Percentiles rank a stretch among this genome's conserved stretches.
Evolutionary conservation across 2,797 vertebrate genomes (phyloP).

Genomic region (Anguilla obscura): DNA sequence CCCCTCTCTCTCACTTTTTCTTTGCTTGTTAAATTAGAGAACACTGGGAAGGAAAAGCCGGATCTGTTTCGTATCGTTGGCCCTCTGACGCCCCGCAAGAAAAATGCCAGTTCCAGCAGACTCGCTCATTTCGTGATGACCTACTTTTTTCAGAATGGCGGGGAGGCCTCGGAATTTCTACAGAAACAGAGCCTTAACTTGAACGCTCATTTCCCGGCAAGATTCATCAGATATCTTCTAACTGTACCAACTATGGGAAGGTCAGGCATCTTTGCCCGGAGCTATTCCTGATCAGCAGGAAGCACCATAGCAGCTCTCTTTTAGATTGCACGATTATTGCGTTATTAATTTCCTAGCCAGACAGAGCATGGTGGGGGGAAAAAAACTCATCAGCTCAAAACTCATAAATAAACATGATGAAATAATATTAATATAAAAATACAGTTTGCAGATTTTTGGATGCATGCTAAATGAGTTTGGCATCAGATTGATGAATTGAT

Average conservation of each 20-base stretch:
- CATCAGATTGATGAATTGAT: background rate
- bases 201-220: background rate
- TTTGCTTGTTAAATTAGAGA: constrained; percentile 12
- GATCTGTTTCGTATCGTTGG: constrained; percentile 4
- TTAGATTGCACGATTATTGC: background rate
- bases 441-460: background rate
- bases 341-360: constrained; percentile 6
- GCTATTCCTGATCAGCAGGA: background rate
- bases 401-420: background rate
- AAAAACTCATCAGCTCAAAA: background rate
- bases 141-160: background rate
- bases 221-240: background rate
- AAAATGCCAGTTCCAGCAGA: background rate
- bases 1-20: background rate
- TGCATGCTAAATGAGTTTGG: background rate
- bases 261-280: background rate
- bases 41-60: background rate
- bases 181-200: background rate
- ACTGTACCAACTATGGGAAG: background rate
- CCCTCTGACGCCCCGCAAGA: background rate
- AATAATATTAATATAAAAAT: background rate
- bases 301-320: background rate
- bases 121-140: background rate
- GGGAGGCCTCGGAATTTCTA: background rate
- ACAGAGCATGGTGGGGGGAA: background rate